phyloP scores from a whole-genome alignment of 2,797 vertebrate species.

The Phalloptychus januarius region DNA sequence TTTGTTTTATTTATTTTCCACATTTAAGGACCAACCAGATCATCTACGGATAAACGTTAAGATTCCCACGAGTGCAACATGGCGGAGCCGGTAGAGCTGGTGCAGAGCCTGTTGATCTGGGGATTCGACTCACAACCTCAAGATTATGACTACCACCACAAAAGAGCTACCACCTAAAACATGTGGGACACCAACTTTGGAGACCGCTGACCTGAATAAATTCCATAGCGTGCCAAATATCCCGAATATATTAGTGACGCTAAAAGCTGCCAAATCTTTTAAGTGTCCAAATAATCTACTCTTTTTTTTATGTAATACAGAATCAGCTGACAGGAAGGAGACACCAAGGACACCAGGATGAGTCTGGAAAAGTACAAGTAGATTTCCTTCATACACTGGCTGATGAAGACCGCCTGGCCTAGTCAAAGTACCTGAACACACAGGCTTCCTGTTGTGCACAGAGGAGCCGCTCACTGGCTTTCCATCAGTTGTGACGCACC shows the following conservation, averaged over 20 bases:
- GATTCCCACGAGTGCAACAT: background rate
- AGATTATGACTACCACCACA: too few relatives aligned
- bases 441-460: conserved; percentile 97
- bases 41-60: background rate
- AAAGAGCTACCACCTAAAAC: background rate
- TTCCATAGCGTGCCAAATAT: background rate
- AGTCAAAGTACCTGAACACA: conserved; percentile 96
- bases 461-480: conserved; percentile 98
- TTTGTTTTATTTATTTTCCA: background rate
- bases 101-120: background rate
- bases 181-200: background rate
- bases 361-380: background rate
- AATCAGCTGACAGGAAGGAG: background rate
- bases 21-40: background rate
- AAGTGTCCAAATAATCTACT: background rate
- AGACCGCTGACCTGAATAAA: background rate
- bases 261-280: background rate
- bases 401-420: conserved; percentile 1
- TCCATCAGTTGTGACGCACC: conserved; percentile 96
- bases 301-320: background rate
- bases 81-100: background rate
- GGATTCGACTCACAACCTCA: background rate
- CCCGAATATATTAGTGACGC: background rate
- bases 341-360: background rate
- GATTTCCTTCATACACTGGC: background rate